phyloP scores from a whole-genome alignment of 2,888 invertebrate species.

The Patella ulyssiponensis region DNA sequence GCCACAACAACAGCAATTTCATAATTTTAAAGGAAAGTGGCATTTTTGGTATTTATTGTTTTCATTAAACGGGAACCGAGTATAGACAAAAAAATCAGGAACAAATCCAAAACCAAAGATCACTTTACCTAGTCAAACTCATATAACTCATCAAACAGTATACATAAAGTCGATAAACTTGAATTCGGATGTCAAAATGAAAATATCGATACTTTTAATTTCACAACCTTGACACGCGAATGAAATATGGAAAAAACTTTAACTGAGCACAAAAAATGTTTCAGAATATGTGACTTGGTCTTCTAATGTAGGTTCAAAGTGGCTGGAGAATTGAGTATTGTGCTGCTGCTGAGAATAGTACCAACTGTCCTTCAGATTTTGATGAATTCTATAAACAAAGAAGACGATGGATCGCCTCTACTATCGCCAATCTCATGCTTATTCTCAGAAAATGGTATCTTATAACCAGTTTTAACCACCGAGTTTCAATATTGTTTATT shows the following conservation, averaged over 20 bases:
- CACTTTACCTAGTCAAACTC: too few species aligned
- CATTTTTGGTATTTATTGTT: too few species aligned
- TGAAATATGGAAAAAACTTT: background rate
- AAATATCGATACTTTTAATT: background rate
- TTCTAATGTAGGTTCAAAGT: conserved; percentile 52
- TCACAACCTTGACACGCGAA: background rate
- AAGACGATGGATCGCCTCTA: conserved; percentile 67
- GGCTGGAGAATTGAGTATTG: conserved; percentile 70
- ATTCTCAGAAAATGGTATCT: conserved; percentile 54
- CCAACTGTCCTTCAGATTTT: conserved; percentile 66
- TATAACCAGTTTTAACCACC: conserved; percentile 52
- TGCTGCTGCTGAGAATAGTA: conserved; percentile 64
- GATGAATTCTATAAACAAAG: conserved; percentile 69
- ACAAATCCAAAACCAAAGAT: too few species aligned
- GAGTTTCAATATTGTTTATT: conserved; percentile 59
- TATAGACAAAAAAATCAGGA: too few species aligned
- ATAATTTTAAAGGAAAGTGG: too few species aligned
- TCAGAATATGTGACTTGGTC: background rate
- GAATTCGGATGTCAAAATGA: background rate
- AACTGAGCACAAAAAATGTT: too few species aligned
- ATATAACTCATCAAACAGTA: background rate
- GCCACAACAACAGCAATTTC: too few species aligned
- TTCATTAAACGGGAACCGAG: too few species aligned
- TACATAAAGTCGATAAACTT: background rate
- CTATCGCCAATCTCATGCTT: conserved; percentile 61